Evolutionary conservation across 2,797 vertebrate species (phyloP), one percentile per base, ranked within the genome.

Genomic region (Chelonia mydas): DNA sequence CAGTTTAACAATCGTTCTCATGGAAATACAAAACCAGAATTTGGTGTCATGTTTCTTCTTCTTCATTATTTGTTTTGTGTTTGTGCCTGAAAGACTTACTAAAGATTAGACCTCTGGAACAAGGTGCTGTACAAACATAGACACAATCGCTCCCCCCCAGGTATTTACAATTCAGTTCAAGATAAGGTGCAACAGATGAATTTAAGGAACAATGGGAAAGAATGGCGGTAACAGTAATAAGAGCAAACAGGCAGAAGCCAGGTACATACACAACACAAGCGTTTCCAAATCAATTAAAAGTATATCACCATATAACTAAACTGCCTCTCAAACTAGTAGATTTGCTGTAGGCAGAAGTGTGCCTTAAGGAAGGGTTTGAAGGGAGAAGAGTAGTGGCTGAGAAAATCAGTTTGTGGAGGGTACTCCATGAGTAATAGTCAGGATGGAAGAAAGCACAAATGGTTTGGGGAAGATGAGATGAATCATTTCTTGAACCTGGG

Each of bases 231-330:
- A 33, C 1, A 87, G 31, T 61, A 61, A 91, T 83, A 81, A 68
- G 1, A 2, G 37, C 65, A 41, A 6, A 41, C n/a, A 72, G 3
- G 11, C 72, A 50, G 11, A 78, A 92, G 61, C 1, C 0, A 0
- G 21, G 31, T 49, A 7, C 8, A 68, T 3, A 8, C 37, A 78
- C 83, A 41, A 37, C 65, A 72, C 65, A 72, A 19, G 17, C 7
- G n/a, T 37, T 41, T 41, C 2, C 3, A 65, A 84, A 68, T 1
- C 2, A 21, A 4, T 27, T 3, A 74, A 27, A 88, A 74, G 0
- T 0, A 10, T 79, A 88, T 5, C n/a, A 90, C 83, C 15, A 47
- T 3, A 33, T 0, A 55, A 9, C 3, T 74, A 45, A 84, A 79
- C 13, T 53, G 41, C 2, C 8, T 76, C 11, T 13, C 6, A 7